These are phyloP conservation scores for Diorhabda carinulata DNA, from an alignment of 1,140 invertebrate genomes.

Conservation along the genomic window DNA sequence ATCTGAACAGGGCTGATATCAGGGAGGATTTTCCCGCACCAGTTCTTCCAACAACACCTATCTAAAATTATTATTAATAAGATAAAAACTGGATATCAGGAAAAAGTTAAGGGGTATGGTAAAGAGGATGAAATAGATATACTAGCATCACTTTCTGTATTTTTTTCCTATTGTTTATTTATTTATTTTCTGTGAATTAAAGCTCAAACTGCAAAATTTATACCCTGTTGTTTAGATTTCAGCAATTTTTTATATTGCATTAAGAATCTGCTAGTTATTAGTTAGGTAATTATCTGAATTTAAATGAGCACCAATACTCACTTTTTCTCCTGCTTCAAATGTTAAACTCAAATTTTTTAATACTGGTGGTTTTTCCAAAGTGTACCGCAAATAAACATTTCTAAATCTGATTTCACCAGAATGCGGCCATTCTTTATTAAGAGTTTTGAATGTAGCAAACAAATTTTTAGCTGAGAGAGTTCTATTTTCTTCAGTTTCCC, in stretches of 20 bases:
- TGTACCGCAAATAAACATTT: constrained; percentile 59
- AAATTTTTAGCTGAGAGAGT: constrained; percentile 27
- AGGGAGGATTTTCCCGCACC: constrained; percentile 83
- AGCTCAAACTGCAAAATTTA: background rate
- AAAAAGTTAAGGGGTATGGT: too few species aligned
- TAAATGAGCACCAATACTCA: constrained; percentile 36
- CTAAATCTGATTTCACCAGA: constrained; percentile 64
- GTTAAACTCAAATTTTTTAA: constrained; percentile 63
- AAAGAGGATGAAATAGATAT: too few species aligned
- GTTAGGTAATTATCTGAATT: too few species aligned
- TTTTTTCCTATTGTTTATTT: background rate
- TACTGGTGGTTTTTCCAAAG: constrained; percentile 52
- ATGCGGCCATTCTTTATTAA: constrained; percentile 67
- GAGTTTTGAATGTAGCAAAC: constrained; percentile 43
- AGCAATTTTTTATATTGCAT: too few species aligned
- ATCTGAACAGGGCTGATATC: constrained; percentile 67
- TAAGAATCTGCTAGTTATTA: too few species aligned
- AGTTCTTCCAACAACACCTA: constrained; percentile 67
- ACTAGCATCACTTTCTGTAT: background rate
- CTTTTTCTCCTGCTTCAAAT: constrained; percentile 65
- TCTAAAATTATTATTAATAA: constrained; percentile 34
- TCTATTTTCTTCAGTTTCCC: constrained; percentile 52
- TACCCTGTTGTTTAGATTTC: too few species aligned
- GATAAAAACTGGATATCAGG: background rate
- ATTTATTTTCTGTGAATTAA: background rate